Conservation (phyloP, 2,888 invertebrate genomes). For the Orchestes rusci region DNA sequence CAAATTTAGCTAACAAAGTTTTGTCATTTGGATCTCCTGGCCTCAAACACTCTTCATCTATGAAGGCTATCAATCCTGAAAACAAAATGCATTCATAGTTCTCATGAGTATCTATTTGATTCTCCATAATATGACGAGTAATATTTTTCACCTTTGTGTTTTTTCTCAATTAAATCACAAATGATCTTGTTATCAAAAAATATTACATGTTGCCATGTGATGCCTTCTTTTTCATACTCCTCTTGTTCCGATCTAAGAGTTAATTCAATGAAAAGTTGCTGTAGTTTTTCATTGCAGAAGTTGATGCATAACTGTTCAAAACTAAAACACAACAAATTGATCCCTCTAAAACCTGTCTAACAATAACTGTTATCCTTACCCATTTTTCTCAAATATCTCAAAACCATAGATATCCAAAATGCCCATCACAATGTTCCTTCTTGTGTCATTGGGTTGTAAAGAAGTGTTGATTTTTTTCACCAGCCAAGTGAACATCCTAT, state of each 20-base stretch:
- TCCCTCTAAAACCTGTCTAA: too few species aligned
- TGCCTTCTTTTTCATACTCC: constrained; percentile 85
- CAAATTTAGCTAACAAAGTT: constrained; percentile 76
- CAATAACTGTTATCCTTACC: too few species aligned
- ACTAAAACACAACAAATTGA: constrained; percentile 47
- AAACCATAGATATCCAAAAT: constrained; percentile 93
- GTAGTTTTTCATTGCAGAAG: constrained; percentile 92
- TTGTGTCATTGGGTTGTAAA: constrained; percentile 52
- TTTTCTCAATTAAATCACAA: constrained; percentile 85
- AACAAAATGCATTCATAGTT: too few species aligned
- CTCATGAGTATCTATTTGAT: background rate
- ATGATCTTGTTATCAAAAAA: constrained; percentile 93
- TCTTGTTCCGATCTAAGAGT: constrained; percentile 89
- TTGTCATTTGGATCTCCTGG: constrained; percentile 81
- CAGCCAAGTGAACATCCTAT: constrained; percentile 85
- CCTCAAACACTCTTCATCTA: constrained; percentile 88
- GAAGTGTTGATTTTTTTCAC: constrained; percentile 74
- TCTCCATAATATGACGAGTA: too few species aligned
- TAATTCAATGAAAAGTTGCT: constrained; percentile 87
- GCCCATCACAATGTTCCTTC: constrained; percentile 69
- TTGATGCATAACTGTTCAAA: constrained; percentile 93
- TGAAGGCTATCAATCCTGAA: constrained; percentile 68
- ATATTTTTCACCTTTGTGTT: constrained; percentile 70
- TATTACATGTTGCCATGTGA: constrained; percentile 81
- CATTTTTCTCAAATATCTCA: constrained; percentile 85